Conservation (phyloP, 1,140 invertebrate genomes). For the Drosophila nannoptera region DNA sequence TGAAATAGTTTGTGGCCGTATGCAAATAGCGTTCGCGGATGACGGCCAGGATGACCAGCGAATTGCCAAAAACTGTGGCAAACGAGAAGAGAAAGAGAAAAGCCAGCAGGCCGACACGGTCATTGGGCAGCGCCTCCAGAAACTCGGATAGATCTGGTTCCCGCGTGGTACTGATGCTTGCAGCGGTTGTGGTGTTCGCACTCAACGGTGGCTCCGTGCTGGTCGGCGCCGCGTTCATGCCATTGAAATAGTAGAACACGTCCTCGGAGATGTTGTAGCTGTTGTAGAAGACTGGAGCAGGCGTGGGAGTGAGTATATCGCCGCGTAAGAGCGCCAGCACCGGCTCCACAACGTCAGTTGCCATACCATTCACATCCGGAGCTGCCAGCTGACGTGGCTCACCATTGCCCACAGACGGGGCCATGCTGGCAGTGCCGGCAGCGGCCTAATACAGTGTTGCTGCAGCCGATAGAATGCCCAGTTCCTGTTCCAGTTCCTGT, state of each 20-base stretch:
- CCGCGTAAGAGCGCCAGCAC: constrained; percentile 58
- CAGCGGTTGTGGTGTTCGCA: constrained; percentile 26
- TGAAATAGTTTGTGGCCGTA: constrained; percentile 98
- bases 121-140: constrained; percentile 82
- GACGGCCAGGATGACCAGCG: constrained; percentile 96
- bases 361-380: constrained; percentile 51
- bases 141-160: constrained; percentile 74
- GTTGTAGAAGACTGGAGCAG: constrained; percentile 57
- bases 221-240: constrained; percentile 50
- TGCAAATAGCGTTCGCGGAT: constrained; percentile 92
- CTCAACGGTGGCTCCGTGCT: constrained; percentile 50
- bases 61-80: constrained; percentile 97
- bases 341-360: constrained; percentile 37
- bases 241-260: constrained; percentile 74
- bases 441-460: constrained; percentile 44
- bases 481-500: constrained; percentile 33
- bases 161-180: constrained; percentile 44
- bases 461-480: constrained; percentile 52
- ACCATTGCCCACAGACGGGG: constrained; percentile 34
- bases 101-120: constrained; percentile 88
- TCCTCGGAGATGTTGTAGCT: constrained; percentile 77
- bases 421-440: constrained; percentile 16
- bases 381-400: constrained; percentile 23
- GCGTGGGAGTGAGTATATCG: constrained; percentile 56
- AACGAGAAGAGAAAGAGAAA: constrained; percentile 94